phyloP scores from a whole-genome alignment of 2,113 vertebrate genomes.

The Dunckerocampus dactyliophorus region DNA sequence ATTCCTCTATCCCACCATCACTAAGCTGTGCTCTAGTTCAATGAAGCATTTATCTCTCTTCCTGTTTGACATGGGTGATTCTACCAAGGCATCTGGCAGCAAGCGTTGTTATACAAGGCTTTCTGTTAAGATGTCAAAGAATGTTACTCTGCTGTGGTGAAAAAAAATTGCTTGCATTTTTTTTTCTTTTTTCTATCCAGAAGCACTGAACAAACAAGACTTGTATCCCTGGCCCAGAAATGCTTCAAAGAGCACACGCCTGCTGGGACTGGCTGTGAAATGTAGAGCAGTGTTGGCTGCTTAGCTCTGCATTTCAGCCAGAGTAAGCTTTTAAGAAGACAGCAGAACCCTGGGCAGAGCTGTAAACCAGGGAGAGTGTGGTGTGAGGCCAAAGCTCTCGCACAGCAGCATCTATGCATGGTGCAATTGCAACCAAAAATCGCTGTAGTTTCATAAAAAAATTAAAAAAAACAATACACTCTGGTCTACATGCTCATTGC shows the following conservation, averaged over 20 bases:
- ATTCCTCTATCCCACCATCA: conserved; percentile 44
- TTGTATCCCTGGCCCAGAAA: conserved; percentile 77
- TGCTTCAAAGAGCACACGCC: conserved; percentile 77
- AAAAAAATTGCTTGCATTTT: conserved; percentile 63
- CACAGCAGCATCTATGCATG: conserved; percentile 27
- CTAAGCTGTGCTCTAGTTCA: conserved; percentile 65
- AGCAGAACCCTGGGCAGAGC: conserved; percentile 59
- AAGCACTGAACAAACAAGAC: conserved; percentile 75
- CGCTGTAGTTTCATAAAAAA: conserved; percentile 27
- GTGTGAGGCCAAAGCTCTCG: conserved; percentile 12
- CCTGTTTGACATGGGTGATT: conserved; percentile 75
- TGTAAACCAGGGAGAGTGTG: conserved; percentile 29
- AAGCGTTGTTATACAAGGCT: conserved; percentile 66
- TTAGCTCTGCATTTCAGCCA: conserved; percentile 77
- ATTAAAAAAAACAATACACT: conserved; percentile 10
- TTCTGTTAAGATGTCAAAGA: conserved; percentile 74
- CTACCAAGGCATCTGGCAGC: conserved; percentile 72
- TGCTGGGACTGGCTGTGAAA: conserved; percentile 76
- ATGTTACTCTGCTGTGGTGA: conserved; percentile 63
- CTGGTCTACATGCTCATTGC: conserved; percentile 11
- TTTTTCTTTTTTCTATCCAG: conserved; percentile 37
- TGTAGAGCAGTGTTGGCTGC: conserved; percentile 73
- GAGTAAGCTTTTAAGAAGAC: conserved; percentile 59
- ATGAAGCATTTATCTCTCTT: conserved; percentile 75
- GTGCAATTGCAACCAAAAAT: conserved; percentile 18